Evolutionary conservation across 2,113 vertebrate species (phyloP).

Genomic region (Atlantisia rogersi): DNA sequence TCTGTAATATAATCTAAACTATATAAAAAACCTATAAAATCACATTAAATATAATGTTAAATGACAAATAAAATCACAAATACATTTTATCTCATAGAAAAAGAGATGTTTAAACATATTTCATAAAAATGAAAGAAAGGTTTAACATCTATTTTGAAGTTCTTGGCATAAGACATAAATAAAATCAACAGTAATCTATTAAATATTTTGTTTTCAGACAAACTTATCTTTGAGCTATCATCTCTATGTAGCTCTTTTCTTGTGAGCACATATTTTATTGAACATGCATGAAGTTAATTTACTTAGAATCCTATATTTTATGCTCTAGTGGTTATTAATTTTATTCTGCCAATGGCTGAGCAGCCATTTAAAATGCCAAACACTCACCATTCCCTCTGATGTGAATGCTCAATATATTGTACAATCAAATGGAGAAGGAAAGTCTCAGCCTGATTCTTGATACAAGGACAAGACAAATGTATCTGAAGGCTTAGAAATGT

Average conservation of each 20-base stretch:
- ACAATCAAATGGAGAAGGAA: not conserved
- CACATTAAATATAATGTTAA: not conserved
- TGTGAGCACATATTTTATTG: not conserved
- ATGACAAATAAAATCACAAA: not conserved
- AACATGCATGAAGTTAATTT: not conserved
- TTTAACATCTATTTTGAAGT: not conserved
- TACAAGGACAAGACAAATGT: not conserved
- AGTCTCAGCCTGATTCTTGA: not conserved
- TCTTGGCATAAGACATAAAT: not conserved
- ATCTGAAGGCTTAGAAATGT: not conserved
- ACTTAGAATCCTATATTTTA: not conserved
- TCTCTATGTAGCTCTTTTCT: not conserved
- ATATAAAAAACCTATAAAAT: not conserved
- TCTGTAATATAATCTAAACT: not conserved
- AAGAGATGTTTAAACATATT: not conserved
- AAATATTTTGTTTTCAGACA: not conserved
- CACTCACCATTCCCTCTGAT: not conserved
- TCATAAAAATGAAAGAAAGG: not conserved
- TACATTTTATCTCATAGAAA: not conserved
- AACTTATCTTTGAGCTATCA: not conserved
- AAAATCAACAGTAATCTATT: not conserved
- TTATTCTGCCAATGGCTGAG: not conserved
- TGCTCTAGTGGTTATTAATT: not conserved
- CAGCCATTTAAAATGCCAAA: not conserved
- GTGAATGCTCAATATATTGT: not conserved